phyloP scores from a whole-genome alignment of 2,113 vertebrate species.

The Mystacornis crossleyi region DNA sequence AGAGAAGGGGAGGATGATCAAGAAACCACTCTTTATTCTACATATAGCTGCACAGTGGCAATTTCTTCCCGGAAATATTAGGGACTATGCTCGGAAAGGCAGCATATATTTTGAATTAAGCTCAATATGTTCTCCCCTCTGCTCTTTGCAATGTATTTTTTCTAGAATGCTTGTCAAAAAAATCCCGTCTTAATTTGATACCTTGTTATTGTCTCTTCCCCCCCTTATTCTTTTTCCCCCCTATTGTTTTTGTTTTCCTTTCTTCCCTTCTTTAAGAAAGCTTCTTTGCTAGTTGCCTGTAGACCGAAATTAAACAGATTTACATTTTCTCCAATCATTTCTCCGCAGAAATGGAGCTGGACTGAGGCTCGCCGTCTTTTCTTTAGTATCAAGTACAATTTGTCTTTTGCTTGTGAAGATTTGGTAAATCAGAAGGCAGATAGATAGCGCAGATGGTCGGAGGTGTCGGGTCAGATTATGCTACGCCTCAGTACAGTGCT shows the following conservation, averaged over 20 bases:
- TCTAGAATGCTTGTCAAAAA: not conserved
- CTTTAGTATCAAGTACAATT: conserved; percentile 93
- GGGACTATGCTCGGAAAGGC: not conserved
- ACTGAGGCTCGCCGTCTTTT: conserved; percentile 63
- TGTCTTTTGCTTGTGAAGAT: conserved; percentile 86
- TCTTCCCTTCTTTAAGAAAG: not conserved
- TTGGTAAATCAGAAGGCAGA: conserved; percentile 97
- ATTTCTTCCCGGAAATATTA: not conserved
- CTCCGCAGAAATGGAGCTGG: not conserved
- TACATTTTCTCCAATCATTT: conserved; percentile 53
- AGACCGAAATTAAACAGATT: conserved; percentile 55
- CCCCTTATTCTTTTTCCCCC: not conserved
- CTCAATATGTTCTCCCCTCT: conserved; percentile 16
- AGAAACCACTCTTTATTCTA: not conserved
- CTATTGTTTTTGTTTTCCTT: not conserved
- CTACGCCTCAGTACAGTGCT: conserved; percentile 92
- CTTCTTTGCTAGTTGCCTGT: not conserved
- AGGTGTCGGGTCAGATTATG: conserved; percentile 98
- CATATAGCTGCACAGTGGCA: not conserved
- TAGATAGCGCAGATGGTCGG: conserved; percentile 99
- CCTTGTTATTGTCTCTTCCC: not conserved
- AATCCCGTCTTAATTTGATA: conserved; percentile 4
- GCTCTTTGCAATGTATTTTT: not conserved
- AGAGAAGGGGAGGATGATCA: not conserved
- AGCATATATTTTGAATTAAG: conserved; percentile 25